These are phyloP conservation scores for Cavia aperea DNA, from an alignment of 2,113 vertebrate genomes.

Conservation along the genomic window DNA sequence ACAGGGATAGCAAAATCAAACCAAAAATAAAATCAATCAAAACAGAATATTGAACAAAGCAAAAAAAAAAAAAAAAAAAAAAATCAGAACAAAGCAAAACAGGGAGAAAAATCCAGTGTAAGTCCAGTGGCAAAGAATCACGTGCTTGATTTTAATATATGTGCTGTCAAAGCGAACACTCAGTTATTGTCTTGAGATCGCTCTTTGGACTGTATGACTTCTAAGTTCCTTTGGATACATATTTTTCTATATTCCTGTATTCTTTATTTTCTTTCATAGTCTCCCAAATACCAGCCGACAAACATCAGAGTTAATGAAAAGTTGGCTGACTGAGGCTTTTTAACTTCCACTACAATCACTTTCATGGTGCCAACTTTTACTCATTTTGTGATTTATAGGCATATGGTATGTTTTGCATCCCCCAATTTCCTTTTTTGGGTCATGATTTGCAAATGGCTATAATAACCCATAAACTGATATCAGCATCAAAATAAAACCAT, in stretches of 20 bases:
- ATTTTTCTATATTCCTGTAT: not conserved
- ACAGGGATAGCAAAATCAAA: too few relatives aligned
- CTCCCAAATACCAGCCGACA: not conserved
- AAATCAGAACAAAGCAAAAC: too few relatives aligned
- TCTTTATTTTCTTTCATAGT: slow-evolving; percentile 45
- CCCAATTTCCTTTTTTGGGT: slow-evolving; percentile 62
- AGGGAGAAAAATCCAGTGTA: not conserved
- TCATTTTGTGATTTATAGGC: slow-evolving; percentile 66
- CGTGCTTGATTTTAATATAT: not conserved
- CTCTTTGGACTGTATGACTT: not conserved
- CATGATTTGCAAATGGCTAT: slow-evolving; percentile 67
- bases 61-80: too few relatives aligned
- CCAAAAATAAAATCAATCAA: too few relatives aligned
- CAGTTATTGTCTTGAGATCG: not conserved
- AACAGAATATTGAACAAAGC: too few relatives aligned
- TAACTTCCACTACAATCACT: slow-evolving; percentile 62
- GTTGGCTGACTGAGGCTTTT: slow-evolving; percentile 57
- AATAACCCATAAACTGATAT: slow-evolving; percentile 69
- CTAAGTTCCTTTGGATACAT: not conserved
- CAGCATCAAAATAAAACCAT: slow-evolving; percentile 63
- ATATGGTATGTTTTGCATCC: slow-evolving; percentile 64
- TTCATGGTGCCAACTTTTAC: slow-evolving; percentile 58
- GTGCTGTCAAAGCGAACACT: not conserved
- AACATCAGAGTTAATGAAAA: slow-evolving; percentile 50
- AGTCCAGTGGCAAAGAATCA: not conserved